A percentile compares a stretch with the other conserved stretches of the same genome.
Conservation (phyloP, 37 sponge, comb jelly and placozoan genomes). For the Cliona cf. orientalis region DNA sequence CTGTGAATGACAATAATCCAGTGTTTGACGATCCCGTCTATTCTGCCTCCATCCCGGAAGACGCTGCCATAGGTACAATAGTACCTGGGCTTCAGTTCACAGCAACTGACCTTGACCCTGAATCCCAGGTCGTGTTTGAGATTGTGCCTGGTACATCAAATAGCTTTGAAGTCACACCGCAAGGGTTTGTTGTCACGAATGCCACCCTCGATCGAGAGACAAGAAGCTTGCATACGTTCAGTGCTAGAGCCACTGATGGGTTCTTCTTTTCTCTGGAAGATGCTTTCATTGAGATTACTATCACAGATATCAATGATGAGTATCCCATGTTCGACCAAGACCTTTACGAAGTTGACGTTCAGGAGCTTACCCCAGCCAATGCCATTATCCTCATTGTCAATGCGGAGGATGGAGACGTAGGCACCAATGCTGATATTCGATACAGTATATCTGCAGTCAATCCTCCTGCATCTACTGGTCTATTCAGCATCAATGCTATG, state of each 20-base stretch:
- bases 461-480: neutral
- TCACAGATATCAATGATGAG: constrained; percentile 40
- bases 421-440: constrained; percentile 27
- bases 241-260: constrained; percentile 17
- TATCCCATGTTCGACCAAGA: constrained; percentile 24
- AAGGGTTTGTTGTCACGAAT: constrained; percentile 4
- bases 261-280: neutral
- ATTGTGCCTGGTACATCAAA: constrained; percentile 10
- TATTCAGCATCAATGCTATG: constrained; percentile 12
- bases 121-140: constrained; percentile 4
- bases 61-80: neutral
- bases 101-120: constrained; percentile 16
- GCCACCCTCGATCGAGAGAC: constrained; percentile 25
- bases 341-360: constrained; percentile 13
- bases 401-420: constrained; percentile 40
- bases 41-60: constrained; percentile 16
- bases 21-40: neutral
- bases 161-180: neutral
- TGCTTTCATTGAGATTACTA: constrained; percentile 7
- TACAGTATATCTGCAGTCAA: constrained; percentile 1
- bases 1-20: constrained; percentile 51
- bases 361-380: constrained; percentile 16
- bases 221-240: neutral
- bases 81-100: neutral
- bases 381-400: constrained; percentile 12